phyloP scores from a whole-genome alignment of 2,888 invertebrate species.

The Cheilosia grossa region DNA sequence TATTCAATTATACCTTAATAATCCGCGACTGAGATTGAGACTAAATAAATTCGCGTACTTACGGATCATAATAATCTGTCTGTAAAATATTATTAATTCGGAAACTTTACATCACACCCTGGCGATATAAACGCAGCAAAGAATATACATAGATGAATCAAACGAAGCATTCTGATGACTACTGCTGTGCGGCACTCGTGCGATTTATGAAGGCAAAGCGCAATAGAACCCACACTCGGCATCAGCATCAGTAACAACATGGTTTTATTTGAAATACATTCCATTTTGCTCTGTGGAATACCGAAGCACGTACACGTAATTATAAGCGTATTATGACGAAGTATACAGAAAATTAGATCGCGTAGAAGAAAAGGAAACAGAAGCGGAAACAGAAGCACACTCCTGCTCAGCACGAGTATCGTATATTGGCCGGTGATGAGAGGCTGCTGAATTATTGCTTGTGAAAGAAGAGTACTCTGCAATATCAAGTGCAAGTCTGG shows the following conservation, averaged over 20 bases:
- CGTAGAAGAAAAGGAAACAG: not conserved
- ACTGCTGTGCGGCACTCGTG: not conserved
- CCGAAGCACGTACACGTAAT: constrained; percentile 1
- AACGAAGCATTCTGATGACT: not conserved
- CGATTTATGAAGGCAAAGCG: not conserved
- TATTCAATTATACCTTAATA: not conserved
- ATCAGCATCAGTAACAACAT: no score
- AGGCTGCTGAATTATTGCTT: no score
- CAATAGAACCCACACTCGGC: no score
- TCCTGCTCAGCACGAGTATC: no score
- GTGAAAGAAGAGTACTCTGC: no score
- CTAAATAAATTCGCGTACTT: not conserved
- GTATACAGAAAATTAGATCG: constrained; percentile 7
- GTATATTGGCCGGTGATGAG: no score
- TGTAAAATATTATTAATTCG: not conserved
- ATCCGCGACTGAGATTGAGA: not conserved
- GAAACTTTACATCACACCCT: not conserved
- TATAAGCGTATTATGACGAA: not conserved
- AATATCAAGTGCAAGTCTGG: no score
- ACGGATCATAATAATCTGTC: not conserved
- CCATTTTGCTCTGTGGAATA: not conserved
- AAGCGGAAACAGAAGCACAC: no score
- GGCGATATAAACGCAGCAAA: not conserved
- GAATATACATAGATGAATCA: not conserved
- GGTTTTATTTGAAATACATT: not conserved